Evolutionary conservation across 2,797 vertebrate genomes (phyloP).

Genomic region (Garrulus glandarius): DNA sequence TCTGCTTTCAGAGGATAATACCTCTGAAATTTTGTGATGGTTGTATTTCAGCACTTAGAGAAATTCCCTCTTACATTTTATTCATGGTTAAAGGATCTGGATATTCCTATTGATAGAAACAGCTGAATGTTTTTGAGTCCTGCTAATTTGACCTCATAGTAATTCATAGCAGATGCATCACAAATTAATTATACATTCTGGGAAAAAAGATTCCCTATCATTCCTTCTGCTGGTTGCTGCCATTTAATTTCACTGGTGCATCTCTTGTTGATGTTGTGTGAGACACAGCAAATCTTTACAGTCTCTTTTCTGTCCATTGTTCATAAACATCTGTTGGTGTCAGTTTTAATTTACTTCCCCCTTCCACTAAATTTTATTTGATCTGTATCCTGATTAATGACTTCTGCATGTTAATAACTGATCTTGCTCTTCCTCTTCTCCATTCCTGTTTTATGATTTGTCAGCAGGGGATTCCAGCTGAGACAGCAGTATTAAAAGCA

Average conservation of each 20-base stretch:
- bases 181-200: conserved; percentile 21
- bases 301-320: background rate
- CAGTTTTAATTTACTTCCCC: background rate
- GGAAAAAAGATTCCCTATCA: background rate
- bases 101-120: background rate
- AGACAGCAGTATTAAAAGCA: background rate
- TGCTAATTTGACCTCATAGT: background rate
- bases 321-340: conserved; percentile 14
- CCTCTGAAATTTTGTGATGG: accelerated
- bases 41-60: background rate
- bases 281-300: background rate
- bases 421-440: background rate
- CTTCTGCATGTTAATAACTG: background rate
- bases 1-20: background rate
- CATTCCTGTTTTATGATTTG: background rate
- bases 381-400: background rate
- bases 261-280: background rate
- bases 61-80: background rate
- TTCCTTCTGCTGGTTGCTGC: background rate
- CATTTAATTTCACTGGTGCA: background rate
- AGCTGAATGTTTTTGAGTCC: background rate
- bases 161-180: background rate
- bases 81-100: background rate
- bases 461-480: background rate
- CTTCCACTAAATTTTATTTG: background rate